Conservation (phyloP, 2,797 vertebrate genomes). For the Neosilurus hyrtlii region DNA sequence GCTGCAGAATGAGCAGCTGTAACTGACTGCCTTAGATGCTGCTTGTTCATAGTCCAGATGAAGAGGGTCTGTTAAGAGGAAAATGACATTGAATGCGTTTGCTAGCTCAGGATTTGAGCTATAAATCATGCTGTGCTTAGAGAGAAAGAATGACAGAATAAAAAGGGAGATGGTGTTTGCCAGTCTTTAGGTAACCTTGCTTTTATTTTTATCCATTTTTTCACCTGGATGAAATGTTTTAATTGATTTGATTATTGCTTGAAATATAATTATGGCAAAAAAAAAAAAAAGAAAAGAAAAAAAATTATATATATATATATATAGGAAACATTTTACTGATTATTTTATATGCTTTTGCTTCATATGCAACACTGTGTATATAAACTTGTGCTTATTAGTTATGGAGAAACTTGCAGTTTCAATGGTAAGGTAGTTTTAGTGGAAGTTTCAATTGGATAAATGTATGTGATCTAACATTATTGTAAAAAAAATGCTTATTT, state of each 20-base stretch:
- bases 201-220: neutral
- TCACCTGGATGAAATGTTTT: neutral
- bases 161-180: neutral
- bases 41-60: neutral
- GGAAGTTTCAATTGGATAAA: neutral
- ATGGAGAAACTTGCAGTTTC: neutral
- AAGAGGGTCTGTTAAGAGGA: neutral
- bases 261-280: neutral
- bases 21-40: conserved; percentile 8
- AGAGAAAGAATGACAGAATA: neutral
- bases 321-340: neutral
- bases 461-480: neutral
- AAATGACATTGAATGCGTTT: neutral
- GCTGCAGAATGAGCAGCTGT: conserved; percentile 7
- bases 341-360: neutral
- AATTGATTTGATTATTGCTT: neutral
- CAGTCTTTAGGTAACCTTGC: neutral
- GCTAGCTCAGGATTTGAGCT: neutral
- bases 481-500: neutral
- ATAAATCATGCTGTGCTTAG: neutral
- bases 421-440: neutral
- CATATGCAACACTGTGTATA: neutral
- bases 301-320: too few relatives aligned
- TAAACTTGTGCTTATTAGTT: neutral
- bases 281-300: neutral